Evolutionary conservation across 1,140 invertebrate genomes (phyloP).

Genomic region (Apocrypta bakeri): DNA sequence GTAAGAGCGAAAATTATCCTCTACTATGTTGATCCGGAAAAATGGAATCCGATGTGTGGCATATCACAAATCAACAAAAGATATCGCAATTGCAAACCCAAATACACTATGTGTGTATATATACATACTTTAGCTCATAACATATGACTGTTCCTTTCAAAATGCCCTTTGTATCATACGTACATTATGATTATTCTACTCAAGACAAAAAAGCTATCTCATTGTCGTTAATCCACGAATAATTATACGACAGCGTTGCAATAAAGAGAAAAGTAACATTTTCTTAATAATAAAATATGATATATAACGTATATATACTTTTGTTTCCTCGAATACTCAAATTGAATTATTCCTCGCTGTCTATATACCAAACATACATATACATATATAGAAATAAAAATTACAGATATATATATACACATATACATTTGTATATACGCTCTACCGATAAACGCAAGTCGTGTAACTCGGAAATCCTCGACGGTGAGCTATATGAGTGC

Average conservation of each 20-base stretch:
- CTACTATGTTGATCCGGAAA: no score
- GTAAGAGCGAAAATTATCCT: no score
- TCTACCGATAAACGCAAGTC: not conserved
- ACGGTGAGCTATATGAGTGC: no score
- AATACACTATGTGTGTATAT: constrained; percentile 2
- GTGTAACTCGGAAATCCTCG: not conserved
- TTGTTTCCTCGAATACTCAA: not conserved
- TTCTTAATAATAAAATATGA: not conserved
- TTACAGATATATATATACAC: not conserved
- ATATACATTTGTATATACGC: not conserved
- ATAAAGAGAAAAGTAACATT: not conserved
- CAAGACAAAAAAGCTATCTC: not conserved
- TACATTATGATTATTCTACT: constrained; percentile 11
- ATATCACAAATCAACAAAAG: not conserved
- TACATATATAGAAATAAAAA: not conserved
- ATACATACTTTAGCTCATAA: no score
- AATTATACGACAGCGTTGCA: not conserved
- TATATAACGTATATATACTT: not conserved
- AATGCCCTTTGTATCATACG: constrained; percentile 26
- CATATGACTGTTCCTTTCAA: constrained; percentile 24
- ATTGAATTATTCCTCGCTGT: not conserved
- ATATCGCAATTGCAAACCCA: not conserved
- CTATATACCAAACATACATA: not conserved
- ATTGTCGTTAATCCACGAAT: not conserved
- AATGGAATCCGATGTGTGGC: no score